Evolutionary conservation across 2,797 vertebrate genomes (phyloP).

Genomic region (Typhlichthys subterraneus): DNA sequence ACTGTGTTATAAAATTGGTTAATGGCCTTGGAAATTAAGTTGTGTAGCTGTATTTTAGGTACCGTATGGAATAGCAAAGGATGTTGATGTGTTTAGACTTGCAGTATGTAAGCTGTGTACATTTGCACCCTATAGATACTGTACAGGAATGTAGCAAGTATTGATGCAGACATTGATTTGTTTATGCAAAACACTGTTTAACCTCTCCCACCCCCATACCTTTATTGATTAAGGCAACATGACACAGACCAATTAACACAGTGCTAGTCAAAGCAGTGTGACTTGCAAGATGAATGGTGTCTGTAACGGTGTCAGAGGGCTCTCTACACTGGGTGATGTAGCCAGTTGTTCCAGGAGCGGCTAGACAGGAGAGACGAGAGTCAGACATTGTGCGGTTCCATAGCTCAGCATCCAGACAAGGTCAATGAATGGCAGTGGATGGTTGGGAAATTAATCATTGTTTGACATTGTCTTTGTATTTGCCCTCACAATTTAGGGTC

Average conservation of each 20-base stretch:
- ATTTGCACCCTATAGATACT: slow-evolving; percentile 1
- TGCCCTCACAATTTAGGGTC: slow-evolving; percentile 32
- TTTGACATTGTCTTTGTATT: slow-evolving; percentile 50
- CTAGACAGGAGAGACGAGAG: slow-evolving; percentile 53
- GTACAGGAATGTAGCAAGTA: slow-evolving; percentile 3
- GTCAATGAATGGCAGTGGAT: slow-evolving; percentile 49
- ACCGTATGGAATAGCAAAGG: too few relatives aligned
- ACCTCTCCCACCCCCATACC: neutral
- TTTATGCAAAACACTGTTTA: neutral
- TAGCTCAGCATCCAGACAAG: slow-evolving; percentile 45
- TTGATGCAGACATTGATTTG: neutral
- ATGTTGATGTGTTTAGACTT: too few relatives aligned
- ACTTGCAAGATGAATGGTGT: slow-evolving; percentile 56
- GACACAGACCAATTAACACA: slow-evolving; percentile 35
- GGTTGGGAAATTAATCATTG: slow-evolving; percentile 51
- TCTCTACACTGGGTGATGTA: slow-evolving; percentile 40
- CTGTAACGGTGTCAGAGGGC: slow-evolving; percentile 18
- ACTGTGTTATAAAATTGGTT: too few relatives aligned
- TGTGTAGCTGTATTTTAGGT: too few relatives aligned
- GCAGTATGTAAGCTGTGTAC: neutral
- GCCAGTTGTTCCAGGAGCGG: slow-evolving; percentile 45
- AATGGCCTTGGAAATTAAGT: too few relatives aligned
- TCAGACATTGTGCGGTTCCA: slow-evolving; percentile 37
- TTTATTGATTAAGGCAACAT: slow-evolving; percentile 33
- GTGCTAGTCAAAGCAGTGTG: slow-evolving; percentile 17